Evolutionary conservation across 2,888 invertebrate species (phyloP).

Genomic region (Idaea dimidiata): DNA sequence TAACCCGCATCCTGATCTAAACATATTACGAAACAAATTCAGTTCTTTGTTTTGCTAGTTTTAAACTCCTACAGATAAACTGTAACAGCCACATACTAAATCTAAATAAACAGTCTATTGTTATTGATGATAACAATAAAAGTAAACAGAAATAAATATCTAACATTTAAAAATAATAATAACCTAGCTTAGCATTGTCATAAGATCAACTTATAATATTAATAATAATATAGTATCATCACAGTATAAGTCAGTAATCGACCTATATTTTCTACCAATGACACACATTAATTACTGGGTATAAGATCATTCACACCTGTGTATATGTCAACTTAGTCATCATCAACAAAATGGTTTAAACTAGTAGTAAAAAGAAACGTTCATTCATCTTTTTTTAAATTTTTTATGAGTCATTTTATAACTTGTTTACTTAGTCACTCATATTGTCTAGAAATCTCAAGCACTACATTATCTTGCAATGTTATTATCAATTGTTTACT

Average conservation of each 20-base stretch:
- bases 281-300: background rate
- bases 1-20: constrained; percentile 24
- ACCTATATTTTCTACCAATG: background rate
- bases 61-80: background rate
- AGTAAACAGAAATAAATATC: background rate
- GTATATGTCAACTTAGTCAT: background rate
- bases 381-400: background rate
- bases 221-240: no score
- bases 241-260: background rate
- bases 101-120: constrained; percentile 14
- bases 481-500: background rate
- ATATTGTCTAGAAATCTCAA: background rate
- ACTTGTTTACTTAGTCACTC: background rate
- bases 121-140: background rate
- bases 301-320: constrained; percentile 1
- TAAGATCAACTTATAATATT: no score
- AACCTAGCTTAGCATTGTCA: background rate
- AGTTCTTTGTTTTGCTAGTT: background rate
- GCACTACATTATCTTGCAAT: background rate
- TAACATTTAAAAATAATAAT: constrained; percentile 4
- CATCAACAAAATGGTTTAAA: background rate
- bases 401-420: constrained; percentile 2
- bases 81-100: background rate
- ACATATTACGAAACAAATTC: constrained; percentile 11
- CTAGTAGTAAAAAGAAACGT: background rate